These are phyloP conservation scores for Ischnura elegans DNA, from an alignment of 2,888 invertebrate genomes.

Conservation along the genomic window DNA sequence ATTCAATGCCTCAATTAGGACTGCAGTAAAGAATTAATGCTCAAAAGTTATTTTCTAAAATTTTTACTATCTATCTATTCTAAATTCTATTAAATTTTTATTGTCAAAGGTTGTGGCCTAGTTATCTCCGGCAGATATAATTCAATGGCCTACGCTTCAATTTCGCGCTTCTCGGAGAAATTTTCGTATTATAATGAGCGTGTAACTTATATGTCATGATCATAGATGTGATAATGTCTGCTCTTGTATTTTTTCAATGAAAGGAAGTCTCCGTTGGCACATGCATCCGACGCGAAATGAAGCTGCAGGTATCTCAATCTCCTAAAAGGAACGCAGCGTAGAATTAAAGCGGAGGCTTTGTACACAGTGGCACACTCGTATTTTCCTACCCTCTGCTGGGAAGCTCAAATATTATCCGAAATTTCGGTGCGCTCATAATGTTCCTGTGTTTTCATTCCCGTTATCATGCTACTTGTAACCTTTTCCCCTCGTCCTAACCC, in stretches of 20 bases:
- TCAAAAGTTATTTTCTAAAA: too few relatives aligned
- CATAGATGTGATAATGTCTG: neutral
- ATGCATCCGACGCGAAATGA: neutral
- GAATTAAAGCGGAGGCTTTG: too few relatives aligned
- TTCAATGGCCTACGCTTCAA: neutral
- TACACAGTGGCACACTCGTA: neutral
- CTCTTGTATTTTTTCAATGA: neutral
- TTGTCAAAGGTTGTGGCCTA: neutral
- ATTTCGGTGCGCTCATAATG: neutral
- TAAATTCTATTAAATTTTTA: too few relatives aligned
- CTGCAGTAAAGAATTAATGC: too few relatives aligned
- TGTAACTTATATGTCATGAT: neutral
- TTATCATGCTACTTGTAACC: constrained; percentile 7
- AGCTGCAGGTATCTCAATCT: neutral
- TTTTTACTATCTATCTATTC: too few relatives aligned
- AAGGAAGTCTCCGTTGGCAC: neutral
- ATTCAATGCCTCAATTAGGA: too few relatives aligned
- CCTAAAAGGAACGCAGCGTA: neutral
- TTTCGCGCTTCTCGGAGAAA: neutral
- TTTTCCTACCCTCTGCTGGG: neutral
- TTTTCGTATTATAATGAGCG: neutral
- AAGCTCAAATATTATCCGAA: neutral
- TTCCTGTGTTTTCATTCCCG: constrained; percentile 21
- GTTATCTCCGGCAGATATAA: neutral
- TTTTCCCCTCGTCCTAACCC: neutral